Evolutionary conservation across 37 sponge, comb jelly and placozoan genomes (phyloP), one percentile per base, ranked within the genome.

Genomic region (Trichoplax adhaerens): DNA sequence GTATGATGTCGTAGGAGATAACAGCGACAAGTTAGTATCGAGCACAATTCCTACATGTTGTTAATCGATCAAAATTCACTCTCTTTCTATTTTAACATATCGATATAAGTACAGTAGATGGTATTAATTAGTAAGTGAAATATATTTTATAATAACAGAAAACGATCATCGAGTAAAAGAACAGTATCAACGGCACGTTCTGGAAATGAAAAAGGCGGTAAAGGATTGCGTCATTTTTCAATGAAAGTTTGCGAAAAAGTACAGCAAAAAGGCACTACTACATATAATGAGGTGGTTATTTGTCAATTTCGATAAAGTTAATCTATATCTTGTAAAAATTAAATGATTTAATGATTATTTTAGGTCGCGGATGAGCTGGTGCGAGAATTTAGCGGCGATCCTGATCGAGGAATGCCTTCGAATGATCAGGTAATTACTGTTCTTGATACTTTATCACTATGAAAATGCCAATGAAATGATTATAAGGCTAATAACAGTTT

Each of bases 291-390:
- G 84, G 90, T 83, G 10, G 47, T 5, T 5, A 5, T 66, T 8
- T 8, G 49, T 5, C 52, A 6, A 10, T 66, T 6, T 8, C 49
- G 68, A 66, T 66, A 50, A 50, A 10, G 50, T 5, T 47, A 48
- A 55, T 54, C 69, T 68, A 2, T 1, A 55, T 68, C 50, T 2
- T 48, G 1, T 3, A 68, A 54, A 62, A 62, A 72, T 72, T 2
- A 2, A 62, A 2, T 29, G 46, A 1, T 8, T 46, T 10, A 5
- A 53, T 1, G 12, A 3, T 29, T 4, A 56, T 54, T 80, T 4
- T 71, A 93, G 89, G 95, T 94, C 77, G 91, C 95, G 68, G 95
- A 94, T 79, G 95, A 94, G 66, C 77, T 94, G 67, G 95, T 94
- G 52, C 78, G 84, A 52, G 95, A 94, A 65, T 78, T 94, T 50